A percentile compares a stretch with the other conserved stretches of the same genome.
These are phyloP conservation scores for Rhyacichthys aspro DNA, from an alignment of 2,797 vertebrate genomes.

Conservation along the genomic window DNA sequence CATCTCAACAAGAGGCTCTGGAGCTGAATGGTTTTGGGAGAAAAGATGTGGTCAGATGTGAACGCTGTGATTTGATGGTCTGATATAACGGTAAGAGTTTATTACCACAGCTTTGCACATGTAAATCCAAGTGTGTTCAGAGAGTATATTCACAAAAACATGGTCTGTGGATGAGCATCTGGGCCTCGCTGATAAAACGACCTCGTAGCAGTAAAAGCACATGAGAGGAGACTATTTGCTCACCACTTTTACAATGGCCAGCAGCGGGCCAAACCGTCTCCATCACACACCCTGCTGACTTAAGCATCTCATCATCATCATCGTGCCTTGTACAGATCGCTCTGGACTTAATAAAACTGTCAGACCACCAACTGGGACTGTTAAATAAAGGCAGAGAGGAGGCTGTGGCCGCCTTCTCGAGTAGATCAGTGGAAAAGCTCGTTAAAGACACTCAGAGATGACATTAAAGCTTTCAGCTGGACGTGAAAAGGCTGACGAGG, in stretches of 20 bases:
- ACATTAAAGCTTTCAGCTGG: constrained; percentile 39
- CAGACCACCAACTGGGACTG: constrained; percentile 57
- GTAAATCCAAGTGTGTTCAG: constrained; percentile 28
- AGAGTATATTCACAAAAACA: constrained; percentile 15
- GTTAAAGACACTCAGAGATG: constrained; percentile 49
- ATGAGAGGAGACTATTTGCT: constrained; percentile 45
- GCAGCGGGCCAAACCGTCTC: constrained; percentile 57
- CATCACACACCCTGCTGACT: constrained; percentile 63
- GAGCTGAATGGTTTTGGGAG: constrained; percentile 22
- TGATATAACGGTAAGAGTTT: constrained; percentile 64
- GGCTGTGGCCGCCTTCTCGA: constrained; percentile 34
- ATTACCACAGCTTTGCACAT: constrained; percentile 40
- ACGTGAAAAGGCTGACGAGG: constrained; percentile 21
- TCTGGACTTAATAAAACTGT: constrained; percentile 66
- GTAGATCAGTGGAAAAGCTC: constrained; percentile 22
- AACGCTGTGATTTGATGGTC: constrained; percentile 68
- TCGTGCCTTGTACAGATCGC: constrained; percentile 39
- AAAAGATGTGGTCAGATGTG: constrained; percentile 66
- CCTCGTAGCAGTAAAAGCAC: constrained; percentile 47
- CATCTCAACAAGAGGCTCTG: constrained; percentile 69
- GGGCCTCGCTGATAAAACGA: constrained; percentile 59
- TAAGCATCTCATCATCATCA: constrained; percentile 57
- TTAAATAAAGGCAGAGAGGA: constrained; percentile 55
- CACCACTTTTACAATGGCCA: constrained; percentile 46
- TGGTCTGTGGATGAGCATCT: constrained; percentile 44